Percentiles rank a stretch among this genome's conserved stretches.
Evolutionary conservation across 2,797 vertebrate genomes (phyloP).

Genomic region (Eurystomus glaucurus): DNA sequence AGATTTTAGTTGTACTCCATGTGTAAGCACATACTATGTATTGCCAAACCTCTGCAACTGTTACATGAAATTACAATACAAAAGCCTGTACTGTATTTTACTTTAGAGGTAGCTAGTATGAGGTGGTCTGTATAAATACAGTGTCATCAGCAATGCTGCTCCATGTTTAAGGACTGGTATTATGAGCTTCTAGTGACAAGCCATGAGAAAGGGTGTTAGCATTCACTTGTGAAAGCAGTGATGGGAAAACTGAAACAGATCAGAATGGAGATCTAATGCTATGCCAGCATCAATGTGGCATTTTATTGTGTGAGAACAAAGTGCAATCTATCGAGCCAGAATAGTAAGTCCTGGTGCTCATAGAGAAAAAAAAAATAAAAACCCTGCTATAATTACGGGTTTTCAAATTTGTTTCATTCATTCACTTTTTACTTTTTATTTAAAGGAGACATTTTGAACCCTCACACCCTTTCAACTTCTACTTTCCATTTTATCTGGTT

Average conservation of each 20-base stretch:
- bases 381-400: rapidly evolving
- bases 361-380: not conserved
- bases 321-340: not conserved
- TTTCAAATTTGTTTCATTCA: not conserved
- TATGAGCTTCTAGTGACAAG: not conserved
- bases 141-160: not conserved
- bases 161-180: not conserved
- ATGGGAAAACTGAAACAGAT: not conserved
- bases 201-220: not conserved
- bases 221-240: not conserved
- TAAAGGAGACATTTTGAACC: not conserved
- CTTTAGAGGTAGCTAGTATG: not conserved
- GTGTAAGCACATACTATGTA: not conserved
- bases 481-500: not conserved
- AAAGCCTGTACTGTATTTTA: not conserved
- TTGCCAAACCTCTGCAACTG: not conserved
- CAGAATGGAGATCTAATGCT: not conserved
- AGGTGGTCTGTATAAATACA: not conserved
- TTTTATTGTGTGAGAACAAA: not conserved
- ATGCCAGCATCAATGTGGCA: not conserved
- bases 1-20: not conserved
- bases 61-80: not conserved
- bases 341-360: not conserved
- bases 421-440: not conserved
- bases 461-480: not conserved